Percentiles rank a stretch among this genome's conserved stretches.
These are phyloP conservation scores for Furcifer pardalis DNA, from an alignment of 2,797 vertebrate species.

Conservation along the genomic window DNA sequence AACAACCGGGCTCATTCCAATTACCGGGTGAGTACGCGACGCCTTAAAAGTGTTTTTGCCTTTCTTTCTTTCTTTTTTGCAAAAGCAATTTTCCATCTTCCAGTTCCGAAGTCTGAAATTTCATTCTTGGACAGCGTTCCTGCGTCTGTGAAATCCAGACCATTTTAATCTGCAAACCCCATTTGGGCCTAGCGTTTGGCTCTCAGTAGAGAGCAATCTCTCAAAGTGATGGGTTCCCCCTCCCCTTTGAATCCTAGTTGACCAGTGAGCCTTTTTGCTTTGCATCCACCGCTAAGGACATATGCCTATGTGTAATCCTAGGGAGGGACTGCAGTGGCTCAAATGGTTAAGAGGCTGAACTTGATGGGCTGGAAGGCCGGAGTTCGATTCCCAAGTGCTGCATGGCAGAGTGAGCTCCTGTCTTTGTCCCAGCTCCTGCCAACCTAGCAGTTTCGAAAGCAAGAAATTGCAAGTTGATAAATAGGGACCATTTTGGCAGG, in stretches of 20 bases:
- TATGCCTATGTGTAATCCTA: not conserved
- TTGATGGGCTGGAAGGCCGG: no score
- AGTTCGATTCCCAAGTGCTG: no score
- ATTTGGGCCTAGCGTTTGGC: not conserved
- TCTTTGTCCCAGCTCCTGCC: no score
- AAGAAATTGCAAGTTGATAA: no score
- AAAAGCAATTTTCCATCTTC: not conserved
- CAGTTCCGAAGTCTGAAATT: slow-evolving; percentile 32
- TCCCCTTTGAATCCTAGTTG: no score
- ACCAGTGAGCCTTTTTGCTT: not conserved
- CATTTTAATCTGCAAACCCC: not conserved
- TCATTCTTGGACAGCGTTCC: slow-evolving; percentile 11
- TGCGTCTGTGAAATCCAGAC: not conserved
- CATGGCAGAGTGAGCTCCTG: no score
- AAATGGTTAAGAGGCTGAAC: no score
- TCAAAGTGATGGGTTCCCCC: no score
- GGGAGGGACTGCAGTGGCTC: no score
- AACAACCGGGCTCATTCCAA: slow-evolving; percentile 98
- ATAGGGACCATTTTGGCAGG: no score
- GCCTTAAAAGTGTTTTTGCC: not conserved
- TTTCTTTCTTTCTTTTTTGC: rapidly evolving
- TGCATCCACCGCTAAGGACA: not conserved
- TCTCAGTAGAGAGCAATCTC: not conserved
- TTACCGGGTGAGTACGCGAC: slow-evolving; percentile 86
- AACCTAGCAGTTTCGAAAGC: no score